A percentile compares a stretch with the other conserved stretches of the same genome.
Evolutionary conservation across 35 echinoderm and acorn worm genomes (phyloP).

Genomic region (Acanthaster planci): DNA sequence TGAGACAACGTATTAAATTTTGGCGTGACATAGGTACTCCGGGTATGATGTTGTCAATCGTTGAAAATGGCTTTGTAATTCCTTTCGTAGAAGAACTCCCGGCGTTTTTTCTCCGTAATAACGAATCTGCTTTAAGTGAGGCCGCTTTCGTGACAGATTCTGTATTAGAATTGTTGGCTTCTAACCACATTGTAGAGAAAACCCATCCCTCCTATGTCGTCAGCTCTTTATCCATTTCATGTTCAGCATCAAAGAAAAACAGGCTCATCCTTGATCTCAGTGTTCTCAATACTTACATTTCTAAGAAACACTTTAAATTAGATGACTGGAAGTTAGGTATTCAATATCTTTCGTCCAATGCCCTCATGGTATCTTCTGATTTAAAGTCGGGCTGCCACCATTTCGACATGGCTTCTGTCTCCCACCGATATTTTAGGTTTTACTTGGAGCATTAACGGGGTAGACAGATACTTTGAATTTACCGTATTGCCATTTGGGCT

Average conservation of each 20-base stretch:
- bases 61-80: neutral
- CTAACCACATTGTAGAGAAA: neutral
- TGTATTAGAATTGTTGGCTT: too few relatives aligned
- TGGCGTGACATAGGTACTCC: neutral
- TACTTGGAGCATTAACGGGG: neutral
- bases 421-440: neutral
- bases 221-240: neutral
- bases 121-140: neutral
- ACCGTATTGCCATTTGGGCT: neutral
- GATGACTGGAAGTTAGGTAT: neutral
- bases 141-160: neutral
- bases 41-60: neutral
- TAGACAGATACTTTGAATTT: neutral
- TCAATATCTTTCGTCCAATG: neutral
- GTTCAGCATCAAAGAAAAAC: neutral
- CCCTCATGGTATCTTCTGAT: neutral
- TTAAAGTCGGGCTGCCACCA: neutral
- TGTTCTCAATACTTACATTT: neutral
- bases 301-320: neutral
- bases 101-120: neutral
- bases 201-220: neutral
- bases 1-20: neutral
- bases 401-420: neutral
- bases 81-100: neutral
- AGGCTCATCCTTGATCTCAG: neutral